Conservation (phyloP, 1,140 invertebrate genomes). For the Caligus rogercresseyi region DNA sequence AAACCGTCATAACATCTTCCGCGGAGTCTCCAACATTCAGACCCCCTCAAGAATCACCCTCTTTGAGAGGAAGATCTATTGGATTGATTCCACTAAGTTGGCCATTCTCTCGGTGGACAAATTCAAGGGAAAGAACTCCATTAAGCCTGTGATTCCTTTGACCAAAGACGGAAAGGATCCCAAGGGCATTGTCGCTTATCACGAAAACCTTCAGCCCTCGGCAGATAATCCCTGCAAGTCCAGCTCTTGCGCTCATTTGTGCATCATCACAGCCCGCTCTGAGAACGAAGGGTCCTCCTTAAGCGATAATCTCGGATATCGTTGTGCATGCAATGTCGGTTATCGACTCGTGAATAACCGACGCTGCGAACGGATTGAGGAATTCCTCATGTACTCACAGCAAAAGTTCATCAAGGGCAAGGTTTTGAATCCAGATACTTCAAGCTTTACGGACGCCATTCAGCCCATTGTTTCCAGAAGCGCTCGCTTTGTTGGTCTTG, state of each 20-base stretch:
- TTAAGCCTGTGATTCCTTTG: constrained; percentile 47
- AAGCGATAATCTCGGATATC: constrained; percentile 51
- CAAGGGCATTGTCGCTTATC: constrained; percentile 60
- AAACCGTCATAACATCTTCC: constrained; percentile 51
- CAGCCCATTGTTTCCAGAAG: constrained; percentile 44
- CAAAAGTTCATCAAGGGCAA: constrained; percentile 91
- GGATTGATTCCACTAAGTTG: constrained; percentile 89
- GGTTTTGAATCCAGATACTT: constrained; percentile 66
- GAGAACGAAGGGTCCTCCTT: constrained; percentile 34
- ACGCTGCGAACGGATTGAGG: constrained; percentile 38
- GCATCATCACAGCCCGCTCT: constrained; percentile 63
- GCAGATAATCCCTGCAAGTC: constrained; percentile 67
- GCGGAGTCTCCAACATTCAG: constrained; percentile 58
- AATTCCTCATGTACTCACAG: constrained; percentile 92
- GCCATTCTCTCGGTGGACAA: constrained; percentile 81
- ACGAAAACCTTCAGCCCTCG: constrained; percentile 51
- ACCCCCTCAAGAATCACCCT: constrained; percentile 62
- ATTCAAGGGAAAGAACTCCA: constrained; percentile 50
- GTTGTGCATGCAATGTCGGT: constrained; percentile 86
- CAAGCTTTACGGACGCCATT: constrained; percentile 85
- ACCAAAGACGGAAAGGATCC: constrained; percentile 45
- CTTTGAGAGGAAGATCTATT: constrained; percentile 80
- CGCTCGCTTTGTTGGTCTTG: constrained; percentile 87
- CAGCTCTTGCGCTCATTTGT: constrained; percentile 89
- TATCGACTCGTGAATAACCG: constrained; percentile 41